These are phyloP conservation scores for Alauda arvensis DNA, from an alignment of 2,797 vertebrate species.

Conservation along the genomic window DNA sequence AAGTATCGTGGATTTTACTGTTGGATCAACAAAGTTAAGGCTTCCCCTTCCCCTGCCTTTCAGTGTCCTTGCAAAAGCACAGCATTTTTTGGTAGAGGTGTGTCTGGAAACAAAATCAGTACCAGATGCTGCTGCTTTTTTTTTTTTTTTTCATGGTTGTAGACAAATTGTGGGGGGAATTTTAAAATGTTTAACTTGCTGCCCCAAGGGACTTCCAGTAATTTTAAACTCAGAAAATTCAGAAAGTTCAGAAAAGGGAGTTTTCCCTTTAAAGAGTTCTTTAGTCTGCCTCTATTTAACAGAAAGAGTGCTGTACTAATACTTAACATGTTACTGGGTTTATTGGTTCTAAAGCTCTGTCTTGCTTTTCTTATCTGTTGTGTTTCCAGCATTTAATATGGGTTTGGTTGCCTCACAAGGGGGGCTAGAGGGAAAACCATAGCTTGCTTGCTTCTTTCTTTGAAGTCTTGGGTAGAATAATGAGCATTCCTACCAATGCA, in stretches of 20 bases:
- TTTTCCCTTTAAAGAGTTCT: neutral
- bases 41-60: constrained; percentile 37
- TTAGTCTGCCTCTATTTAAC: neutral
- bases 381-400: neutral
- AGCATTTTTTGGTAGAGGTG: constrained; percentile 35
- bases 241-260: neutral
- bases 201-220: neutral
- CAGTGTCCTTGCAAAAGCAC: constrained; percentile 31
- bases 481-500: neutral
- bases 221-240: constrained; percentile 21
- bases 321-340: neutral
- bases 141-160: neutral
- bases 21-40: constrained; percentile 74
- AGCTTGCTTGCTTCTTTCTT: constrained; percentile 21
- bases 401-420: neutral
- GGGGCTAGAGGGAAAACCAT: neutral
- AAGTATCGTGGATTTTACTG: constrained; percentile 68
- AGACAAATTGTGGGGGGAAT: neutral
- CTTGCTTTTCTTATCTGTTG: constrained; percentile 35
- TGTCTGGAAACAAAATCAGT: constrained; percentile 37
- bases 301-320: neutral
- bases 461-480: constrained; percentile 33
- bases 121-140: constrained; percentile 17
- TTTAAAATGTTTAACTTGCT: constrained; percentile 23
- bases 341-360: constrained; percentile 27